phyloP scores from a whole-genome alignment of 92 coral and sea anemone species.

The Metridium senile region DNA sequence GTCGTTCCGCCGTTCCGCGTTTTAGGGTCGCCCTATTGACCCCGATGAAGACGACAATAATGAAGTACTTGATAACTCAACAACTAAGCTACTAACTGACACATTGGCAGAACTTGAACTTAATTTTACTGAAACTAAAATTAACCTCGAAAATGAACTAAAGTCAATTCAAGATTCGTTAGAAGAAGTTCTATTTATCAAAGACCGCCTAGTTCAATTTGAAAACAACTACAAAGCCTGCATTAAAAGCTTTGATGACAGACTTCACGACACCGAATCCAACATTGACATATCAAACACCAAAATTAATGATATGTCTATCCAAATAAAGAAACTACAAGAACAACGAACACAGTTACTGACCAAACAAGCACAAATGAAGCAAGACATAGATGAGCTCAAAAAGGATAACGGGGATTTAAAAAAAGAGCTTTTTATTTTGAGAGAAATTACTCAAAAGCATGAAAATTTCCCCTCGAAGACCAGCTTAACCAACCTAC shows the following conservation, averaged over 20 bases:
- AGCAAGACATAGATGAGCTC: background rate
- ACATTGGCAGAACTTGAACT: constrained; percentile 15
- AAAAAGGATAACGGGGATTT: constrained; percentile 23
- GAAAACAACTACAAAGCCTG: background rate
- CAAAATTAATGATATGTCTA: background rate
- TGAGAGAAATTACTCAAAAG: constrained; percentile 26
- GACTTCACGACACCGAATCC: constrained; percentile 14
- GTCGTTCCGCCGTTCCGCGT: too few species aligned
- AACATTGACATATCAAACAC: background rate
- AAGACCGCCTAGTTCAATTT: constrained; percentile 5
- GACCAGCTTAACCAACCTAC: background rate
- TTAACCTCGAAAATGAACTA: constrained; percentile 16
- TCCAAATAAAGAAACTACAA: constrained; percentile 13
- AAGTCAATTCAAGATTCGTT: background rate
- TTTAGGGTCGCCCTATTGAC: too few species aligned
- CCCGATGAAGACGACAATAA: background rate
- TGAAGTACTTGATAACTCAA: background rate
- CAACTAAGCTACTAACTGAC: background rate
- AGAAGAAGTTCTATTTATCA: constrained; percentile 11
- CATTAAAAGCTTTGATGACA: constrained; percentile 12
- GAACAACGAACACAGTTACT: constrained; percentile 20
- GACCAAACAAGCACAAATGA: constrained; percentile 9
- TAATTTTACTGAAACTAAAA: constrained; percentile 23
- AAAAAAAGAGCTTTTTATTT: constrained; percentile 20
- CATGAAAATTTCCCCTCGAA: constrained; percentile 9